Evolutionary conservation across 1,140 invertebrate genomes (phyloP).

Genomic region (Drosophila pseudoobscura): DNA sequence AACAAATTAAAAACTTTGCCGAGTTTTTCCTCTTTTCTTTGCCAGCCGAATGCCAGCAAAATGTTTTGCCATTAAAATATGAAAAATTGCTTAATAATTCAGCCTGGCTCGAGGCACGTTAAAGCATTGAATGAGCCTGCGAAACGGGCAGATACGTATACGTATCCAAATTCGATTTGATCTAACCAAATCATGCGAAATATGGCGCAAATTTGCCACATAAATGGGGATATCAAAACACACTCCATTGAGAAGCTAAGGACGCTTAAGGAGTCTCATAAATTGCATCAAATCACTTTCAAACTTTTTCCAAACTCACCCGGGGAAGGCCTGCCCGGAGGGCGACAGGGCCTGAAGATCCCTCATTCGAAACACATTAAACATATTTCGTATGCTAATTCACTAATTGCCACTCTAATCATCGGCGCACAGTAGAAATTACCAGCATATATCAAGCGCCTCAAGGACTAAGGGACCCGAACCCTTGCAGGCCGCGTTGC

Average conservation of each 20-base stretch:
- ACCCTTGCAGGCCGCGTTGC: constrained; percentile 65
- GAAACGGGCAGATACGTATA: too few species aligned
- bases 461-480: constrained; percentile 48
- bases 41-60: constrained; percentile 47
- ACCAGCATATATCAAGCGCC: constrained; percentile 71
- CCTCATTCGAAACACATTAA: constrained; percentile 39
- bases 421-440: constrained; percentile 64
- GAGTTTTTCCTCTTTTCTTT: constrained; percentile 28
- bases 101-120: constrained; percentile 40
- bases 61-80: constrained; percentile 79
- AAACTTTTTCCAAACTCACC: neutral
- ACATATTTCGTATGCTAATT: constrained; percentile 61
- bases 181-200: constrained; percentile 9
- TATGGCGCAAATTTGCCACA: neutral
- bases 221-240: constrained; percentile 7
- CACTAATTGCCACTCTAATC: constrained; percentile 73
- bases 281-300: too few species aligned
- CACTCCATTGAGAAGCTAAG: neutral
- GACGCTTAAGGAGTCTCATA: neutral
- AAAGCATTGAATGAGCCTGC: constrained; percentile 16
- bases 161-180: constrained; percentile 23
- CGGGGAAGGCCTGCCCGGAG: neutral
- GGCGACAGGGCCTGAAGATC: neutral
- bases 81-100: constrained; percentile 80
- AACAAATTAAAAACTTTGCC: constrained; percentile 78